Conservation (phyloP, 2,888 invertebrate genomes). For the Plebejus argus region DNA sequence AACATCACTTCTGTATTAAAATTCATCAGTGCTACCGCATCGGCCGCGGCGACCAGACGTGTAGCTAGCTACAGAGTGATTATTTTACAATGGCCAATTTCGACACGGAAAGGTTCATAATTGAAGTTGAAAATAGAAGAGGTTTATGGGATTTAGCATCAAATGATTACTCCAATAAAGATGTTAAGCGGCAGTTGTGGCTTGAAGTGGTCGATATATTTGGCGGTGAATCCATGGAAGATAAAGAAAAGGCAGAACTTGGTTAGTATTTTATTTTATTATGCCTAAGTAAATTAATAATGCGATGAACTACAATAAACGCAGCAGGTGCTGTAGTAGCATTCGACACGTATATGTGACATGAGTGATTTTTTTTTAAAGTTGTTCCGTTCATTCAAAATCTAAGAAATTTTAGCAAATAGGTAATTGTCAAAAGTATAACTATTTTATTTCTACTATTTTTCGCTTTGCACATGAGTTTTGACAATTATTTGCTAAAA, state of each 20-base stretch:
- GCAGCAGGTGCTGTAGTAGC: constrained; percentile 16
- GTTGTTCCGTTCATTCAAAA: constrained; percentile 37
- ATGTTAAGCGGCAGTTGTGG: constrained; percentile 12
- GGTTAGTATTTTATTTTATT: constrained; percentile 41
- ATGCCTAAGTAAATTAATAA: constrained; percentile 38
- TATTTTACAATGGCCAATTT: constrained; percentile 10
- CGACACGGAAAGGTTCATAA: constrained; percentile 18
- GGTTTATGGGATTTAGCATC: constrained; percentile 20
- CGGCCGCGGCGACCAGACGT: constrained; percentile 14
- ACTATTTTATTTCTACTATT: constrained; percentile 31
- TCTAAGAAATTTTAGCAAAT: constrained; percentile 37
- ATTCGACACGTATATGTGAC: constrained; percentile 18
- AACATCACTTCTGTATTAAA: constrained; percentile 20
- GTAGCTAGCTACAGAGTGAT: constrained; percentile 18
- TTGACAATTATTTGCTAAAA: constrained; percentile 16
- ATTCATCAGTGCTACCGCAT: constrained; percentile 18
- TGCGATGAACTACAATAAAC: constrained; percentile 25
- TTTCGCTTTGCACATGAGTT: constrained; percentile 16
- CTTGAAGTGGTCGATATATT: constrained; percentile 18
- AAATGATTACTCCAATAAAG: constrained; percentile 20
- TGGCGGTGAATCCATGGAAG: constrained; percentile 29
- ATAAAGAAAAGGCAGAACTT: constrained; percentile 39
- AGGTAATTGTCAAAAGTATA: constrained; percentile 37
- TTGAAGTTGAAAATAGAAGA: constrained; percentile 18
- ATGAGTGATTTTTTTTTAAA: constrained; percentile 35